Conservation (phyloP, 2,113 vertebrate genomes). For the Halichoerus grypus region DNA sequence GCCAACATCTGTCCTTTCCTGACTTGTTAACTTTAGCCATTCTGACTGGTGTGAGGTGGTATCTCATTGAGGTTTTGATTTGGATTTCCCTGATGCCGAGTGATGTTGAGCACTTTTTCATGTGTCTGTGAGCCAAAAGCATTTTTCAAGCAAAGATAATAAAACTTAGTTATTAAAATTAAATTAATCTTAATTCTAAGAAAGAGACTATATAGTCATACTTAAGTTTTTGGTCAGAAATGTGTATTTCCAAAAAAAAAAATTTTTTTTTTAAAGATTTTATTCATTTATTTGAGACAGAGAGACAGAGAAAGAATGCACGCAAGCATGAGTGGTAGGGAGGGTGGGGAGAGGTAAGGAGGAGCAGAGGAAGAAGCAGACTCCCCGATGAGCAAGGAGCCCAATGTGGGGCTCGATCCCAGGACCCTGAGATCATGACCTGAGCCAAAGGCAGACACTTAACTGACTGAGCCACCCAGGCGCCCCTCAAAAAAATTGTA, state of each 20-base stretch:
- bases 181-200: conserved; percentile 45
- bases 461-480: background rate
- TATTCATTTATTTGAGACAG: background rate
- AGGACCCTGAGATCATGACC: background rate
- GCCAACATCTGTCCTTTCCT: too few species aligned
- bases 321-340: background rate
- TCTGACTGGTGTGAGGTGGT: too few species aligned
- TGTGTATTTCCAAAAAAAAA: background rate
- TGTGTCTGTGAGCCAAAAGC: background rate
- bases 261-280: background rate
- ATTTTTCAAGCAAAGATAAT: background rate
- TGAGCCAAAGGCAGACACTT: background rate
- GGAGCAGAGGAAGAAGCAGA: background rate
- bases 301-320: background rate
- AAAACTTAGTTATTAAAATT: conserved; percentile 15
- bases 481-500: background rate
- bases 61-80: too few species aligned
- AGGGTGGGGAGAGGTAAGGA: background rate
- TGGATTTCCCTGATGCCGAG: too few species aligned
- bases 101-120: too few species aligned
- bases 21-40: too few species aligned
- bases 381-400: background rate
- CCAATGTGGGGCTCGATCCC: background rate
- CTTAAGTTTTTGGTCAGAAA: background rate
- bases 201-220: background rate